A percentile compares a stretch with the other conserved stretches of the same genome.
Conservation (phyloP, 64 coral and sea anemone genomes). For the Actinia tenebrosa region DNA sequence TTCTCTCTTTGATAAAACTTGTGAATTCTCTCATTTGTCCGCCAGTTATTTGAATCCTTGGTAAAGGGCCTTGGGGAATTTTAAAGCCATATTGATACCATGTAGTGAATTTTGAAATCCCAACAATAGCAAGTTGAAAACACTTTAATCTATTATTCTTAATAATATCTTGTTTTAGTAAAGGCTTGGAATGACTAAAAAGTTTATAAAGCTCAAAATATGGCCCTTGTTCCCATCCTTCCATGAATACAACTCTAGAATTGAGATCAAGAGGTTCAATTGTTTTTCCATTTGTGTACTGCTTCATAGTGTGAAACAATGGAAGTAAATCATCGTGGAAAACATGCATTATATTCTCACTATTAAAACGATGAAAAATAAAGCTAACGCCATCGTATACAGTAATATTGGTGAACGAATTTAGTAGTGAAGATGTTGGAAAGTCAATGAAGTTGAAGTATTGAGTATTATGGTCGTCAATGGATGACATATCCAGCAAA, state of each 20-base stretch:
- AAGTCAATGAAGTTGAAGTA: slow-evolving; percentile 91
- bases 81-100: slow-evolving; percentile 99
- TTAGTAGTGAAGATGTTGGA: slow-evolving; percentile 29
- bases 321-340: slow-evolving; percentile 94
- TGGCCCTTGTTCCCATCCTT: slow-evolving; percentile 61
- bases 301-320: slow-evolving; percentile 64
- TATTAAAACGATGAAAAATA: slow-evolving; percentile 86
- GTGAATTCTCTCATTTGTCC: slow-evolving; percentile 64
- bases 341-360: slow-evolving; percentile 94
- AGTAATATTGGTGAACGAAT: slow-evolving; percentile 55
- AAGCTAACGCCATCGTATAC: slow-evolving; percentile 56
- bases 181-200: slow-evolving; percentile 45
- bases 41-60: slow-evolving; percentile 40
- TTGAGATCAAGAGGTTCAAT: slow-evolving; percentile 44
- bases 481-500: slow-evolving; percentile 82
- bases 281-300: slow-evolving; percentile 29
- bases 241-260: slow-evolving; percentile 73
- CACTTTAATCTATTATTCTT: slow-evolving; percentile 55
- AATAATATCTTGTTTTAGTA: slow-evolving; percentile 52
- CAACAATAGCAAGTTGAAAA: slow-evolving; percentile 77
- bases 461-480: slow-evolving; percentile 84
- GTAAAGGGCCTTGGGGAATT: slow-evolving; percentile 55
- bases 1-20: slow-evolving; percentile 49
- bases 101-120: slow-evolving; percentile 85
- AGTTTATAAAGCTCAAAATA: slow-evolving; percentile 71